Percentiles rank a stretch among this genome's conserved stretches.
Evolutionary conservation across 2,113 vertebrate species (phyloP).

Genomic region (Anolis carolinensis): DNA sequence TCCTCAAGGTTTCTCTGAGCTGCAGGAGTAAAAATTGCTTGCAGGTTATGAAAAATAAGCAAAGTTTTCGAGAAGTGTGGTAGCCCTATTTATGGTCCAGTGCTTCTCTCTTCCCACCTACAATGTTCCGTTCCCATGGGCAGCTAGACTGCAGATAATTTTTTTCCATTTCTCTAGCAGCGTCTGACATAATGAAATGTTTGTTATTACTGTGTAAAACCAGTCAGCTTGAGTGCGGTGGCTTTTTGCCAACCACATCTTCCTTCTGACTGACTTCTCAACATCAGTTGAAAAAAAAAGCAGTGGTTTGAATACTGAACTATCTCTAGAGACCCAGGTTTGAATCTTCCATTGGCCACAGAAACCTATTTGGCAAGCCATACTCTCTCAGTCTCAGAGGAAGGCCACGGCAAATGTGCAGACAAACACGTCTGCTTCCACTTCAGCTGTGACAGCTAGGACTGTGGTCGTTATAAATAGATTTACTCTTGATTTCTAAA

Average conservation of each 20-base stretch:
- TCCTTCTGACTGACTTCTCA: no score
- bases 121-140: not conserved
- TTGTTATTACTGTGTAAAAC: not conserved
- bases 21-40: no score
- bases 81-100: not conserved
- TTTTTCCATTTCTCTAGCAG: not conserved
- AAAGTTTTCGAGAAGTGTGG: no score
- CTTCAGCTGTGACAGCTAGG: no score
- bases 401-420: no score
- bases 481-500: no score
- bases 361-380: not conserved
- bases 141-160: not conserved
- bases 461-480: no score
- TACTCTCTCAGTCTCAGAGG: not conserved
- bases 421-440: no score
- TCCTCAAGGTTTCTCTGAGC: no score
- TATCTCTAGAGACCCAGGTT: not conserved
- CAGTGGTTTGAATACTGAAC: not conserved
- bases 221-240: not conserved
- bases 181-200: not conserved
- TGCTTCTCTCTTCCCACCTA: not conserved
- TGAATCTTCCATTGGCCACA: no score
- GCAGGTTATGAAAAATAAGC: no score
- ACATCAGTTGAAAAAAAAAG: not conserved
- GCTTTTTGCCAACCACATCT: no score